Conservation (phyloP, 2,113 vertebrate species). For the Hyperopisus bebe region DNA sequence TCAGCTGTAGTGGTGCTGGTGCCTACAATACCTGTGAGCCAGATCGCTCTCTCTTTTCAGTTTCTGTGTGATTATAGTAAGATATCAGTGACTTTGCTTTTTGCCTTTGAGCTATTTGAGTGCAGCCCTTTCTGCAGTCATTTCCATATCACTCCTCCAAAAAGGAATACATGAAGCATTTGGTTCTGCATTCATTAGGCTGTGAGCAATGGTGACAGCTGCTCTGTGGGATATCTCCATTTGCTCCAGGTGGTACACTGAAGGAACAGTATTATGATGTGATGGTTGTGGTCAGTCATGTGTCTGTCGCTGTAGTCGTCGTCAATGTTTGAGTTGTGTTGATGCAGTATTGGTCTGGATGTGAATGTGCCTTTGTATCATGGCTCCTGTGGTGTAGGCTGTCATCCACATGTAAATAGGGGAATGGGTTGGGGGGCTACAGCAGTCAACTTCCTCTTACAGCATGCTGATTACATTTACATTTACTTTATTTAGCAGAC, state of each 20-base stretch:
- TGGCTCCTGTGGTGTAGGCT: background rate
- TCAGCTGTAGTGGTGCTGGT: background rate
- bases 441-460: background rate
- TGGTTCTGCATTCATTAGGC: conserved; percentile 4
- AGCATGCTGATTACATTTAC: background rate
- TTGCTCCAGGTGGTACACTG: background rate
- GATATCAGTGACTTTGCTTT: background rate
- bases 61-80: background rate
- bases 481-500: background rate
- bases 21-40: background rate
- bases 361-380: background rate
- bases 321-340: background rate
- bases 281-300: background rate
- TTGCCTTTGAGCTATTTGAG: background rate
- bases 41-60: background rate
- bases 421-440: background rate
- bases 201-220: background rate
- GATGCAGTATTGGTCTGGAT: background rate
- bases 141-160: background rate
- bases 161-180: background rate
- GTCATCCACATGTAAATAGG: background rate
- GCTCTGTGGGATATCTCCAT: background rate
- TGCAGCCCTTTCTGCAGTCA: background rate
- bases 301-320: background rate
- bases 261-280: background rate